Conservation (phyloP, 2,113 vertebrate genomes). For the Pholis gunnellus region DNA sequence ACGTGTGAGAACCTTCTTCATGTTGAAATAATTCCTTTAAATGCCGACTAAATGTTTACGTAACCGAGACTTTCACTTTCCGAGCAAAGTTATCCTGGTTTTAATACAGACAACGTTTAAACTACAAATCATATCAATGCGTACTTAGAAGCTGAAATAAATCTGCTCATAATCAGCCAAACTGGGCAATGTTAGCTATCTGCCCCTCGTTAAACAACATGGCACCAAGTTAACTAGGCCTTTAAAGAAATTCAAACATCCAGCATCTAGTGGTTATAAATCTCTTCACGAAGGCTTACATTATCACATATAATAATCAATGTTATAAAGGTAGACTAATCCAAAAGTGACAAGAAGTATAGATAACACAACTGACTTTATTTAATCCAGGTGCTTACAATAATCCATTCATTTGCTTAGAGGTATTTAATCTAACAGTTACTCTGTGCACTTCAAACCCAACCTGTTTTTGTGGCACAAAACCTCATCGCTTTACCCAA, state of each 20-base stretch:
- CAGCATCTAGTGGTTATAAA: not conserved
- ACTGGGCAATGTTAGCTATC: not conserved
- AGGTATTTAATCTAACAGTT: not conserved
- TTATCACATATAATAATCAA: not conserved
- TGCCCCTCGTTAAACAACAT: not conserved
- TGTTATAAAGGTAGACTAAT: not conserved
- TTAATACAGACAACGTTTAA: not conserved
- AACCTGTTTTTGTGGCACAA: not conserved
- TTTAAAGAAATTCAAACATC: not conserved
- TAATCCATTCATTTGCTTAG: not conserved
- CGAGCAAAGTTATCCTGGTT: not conserved
- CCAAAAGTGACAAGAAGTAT: not conserved
- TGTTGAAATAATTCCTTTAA: not conserved
- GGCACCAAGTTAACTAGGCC: not conserved
- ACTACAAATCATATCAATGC: not conserved
- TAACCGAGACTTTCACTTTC: not conserved
- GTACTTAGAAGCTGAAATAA: not conserved
- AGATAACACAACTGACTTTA: not conserved
- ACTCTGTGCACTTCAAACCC: not conserved
- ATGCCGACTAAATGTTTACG: not conserved
- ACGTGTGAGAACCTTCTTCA: not conserved
- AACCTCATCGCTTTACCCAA: not conserved
- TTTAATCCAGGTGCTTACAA: not conserved
- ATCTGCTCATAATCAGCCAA: not conserved
- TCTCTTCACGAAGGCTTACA: not conserved